Evolutionary conservation across 1,140 invertebrate genomes (phyloP), one percentile per base, ranked within the genome.

Genomic region (Oryzaephilus surinamensis): DNA sequence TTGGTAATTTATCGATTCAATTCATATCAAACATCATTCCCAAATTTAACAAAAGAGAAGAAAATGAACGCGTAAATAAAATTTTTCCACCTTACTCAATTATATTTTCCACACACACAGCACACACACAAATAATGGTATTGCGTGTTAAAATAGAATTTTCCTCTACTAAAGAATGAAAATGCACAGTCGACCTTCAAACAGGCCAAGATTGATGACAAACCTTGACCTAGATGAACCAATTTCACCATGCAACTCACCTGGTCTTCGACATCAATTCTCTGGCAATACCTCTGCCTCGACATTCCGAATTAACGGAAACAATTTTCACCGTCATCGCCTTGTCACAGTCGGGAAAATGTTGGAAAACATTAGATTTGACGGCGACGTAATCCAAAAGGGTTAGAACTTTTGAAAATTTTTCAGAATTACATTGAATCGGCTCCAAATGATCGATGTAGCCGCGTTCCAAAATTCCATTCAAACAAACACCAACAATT

Each of bases 211-310:
- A 21, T 21, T 21, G 20, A 10, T 10, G 20, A 21, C 20, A 24
- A 11, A 6, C 5, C 4, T 24, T 11, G 4, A 11, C 11, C 23
- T 24, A 24, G 23, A 4, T 3, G 10, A 21, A 6, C 8, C 11
- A 11, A 24, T 24, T 24, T 24, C 8, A 24, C 23, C 10, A 24
- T 24, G 11, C 10, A 7, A 18, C 65, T 70, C 62, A 81, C 79
- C 73, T 69, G 15, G 76, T 66, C 50, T 70, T 74, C 38, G 76
- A 69, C 36, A 78, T 64, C 1, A 83, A 64, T 27, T 70, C 64
- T 38, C 73, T 73, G 43, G 71, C 79, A 5, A 83, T 69, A 4
- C 79, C 78, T 42, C 70, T 64, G 7, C 79, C 79, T 26, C 79
- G 61, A 67, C 72, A 79, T 2, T 63, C 65, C 2, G 60, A 58